Base-by-base conservation (phyloP, 2,113 vertebrate genomes). In the Hemiscyllium ocellatum region DNA sequence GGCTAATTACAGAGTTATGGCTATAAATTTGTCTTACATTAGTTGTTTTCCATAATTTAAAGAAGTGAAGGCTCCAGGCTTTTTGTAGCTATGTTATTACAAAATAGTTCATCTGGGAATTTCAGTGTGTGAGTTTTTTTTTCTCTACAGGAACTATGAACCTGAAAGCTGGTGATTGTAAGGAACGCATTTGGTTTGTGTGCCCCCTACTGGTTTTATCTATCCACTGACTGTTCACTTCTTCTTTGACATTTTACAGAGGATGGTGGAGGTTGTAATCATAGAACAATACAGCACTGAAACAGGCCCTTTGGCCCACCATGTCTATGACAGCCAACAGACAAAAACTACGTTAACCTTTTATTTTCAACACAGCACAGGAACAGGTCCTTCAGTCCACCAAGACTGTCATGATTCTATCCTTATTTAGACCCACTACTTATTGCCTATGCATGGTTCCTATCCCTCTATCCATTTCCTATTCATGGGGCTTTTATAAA, bases 11-110 rank as follows among this genome's bases (percentile, higher is more conserved):
- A 70, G 68, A 29, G 47, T 72, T 95, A 76, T 52, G 42, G 24
- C 94, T 7, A 95, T 47, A 76, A 70, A 72, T 68, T 95, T 90
- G 4, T 76, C 42, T 72, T 72, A 50, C 69, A 95, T 72, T 95
- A 95, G 94, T 95, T 72, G 70, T 50, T 76, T 95, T 70, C 94
- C 69, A 52, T 72, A 76, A 72, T 72, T 95, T 95, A 93, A 66
- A 29, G 94, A 26, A 95, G 37, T 29, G 94, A 70, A 52, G 68
- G 89, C 89, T 93, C 68, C 61, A 66, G 56, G 61, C 61, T 68
- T 61, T 93, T 93, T 93, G 89, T 93, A 93, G 61, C 61, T 66
- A 66, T 37, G 65, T 93, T 68, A 65, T 66, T 93, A 93, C 89
- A 66, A 66, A 65, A 93, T 93, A 61, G 89, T 66, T 93, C 89